Evolutionary conservation across 37 sponge, comb jelly and placozoan species (phyloP), one percentile per base, ranked within the genome.

Genomic region (Axinella damicornis): DNA sequence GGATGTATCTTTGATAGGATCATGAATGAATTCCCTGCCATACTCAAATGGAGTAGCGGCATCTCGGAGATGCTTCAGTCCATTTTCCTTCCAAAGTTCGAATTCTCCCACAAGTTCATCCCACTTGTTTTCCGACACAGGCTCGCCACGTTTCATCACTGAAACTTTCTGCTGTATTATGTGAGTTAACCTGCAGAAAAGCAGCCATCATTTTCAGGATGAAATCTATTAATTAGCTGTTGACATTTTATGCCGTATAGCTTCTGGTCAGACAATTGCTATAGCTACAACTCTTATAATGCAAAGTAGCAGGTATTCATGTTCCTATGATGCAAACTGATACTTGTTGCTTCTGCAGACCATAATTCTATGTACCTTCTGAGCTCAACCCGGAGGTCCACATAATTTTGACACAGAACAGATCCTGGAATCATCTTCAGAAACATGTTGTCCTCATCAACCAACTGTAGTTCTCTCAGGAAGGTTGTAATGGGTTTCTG

Each of bases 391-490:
- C 88, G 30, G 28, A 87, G 36, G 36, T 53, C 60, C 33, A 87
- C 71, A 80, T 87, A 87, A 24, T 87, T 76, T 27, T 87, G 72
- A 17, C 81, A n/a, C 2, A 9, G 30, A 32, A 87, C 55, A 1
- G 59, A 39, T 20, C 53, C 53, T 36, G 88, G 88, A 53, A 87
- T 66, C 25, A 79, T 60, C 33, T 70, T 16, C 14, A 75, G 64
- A 14, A 22, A n/a, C 21, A 54, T 73, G 19, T 54, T 30, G 6
- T 54, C 35, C n/a, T n/a, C 34, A 36, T 31, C 31, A 18, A 83
- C 25, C n/a, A 60, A 30, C n/a, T 58, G 24, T 35, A 80, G 79
- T 0, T 46, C 46, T 46, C 12, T 59, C 65, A 84, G 36, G 30
- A 52, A 61, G 6, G 12, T 19, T 31, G 30, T 84, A 18, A 84